phyloP scores from a whole-genome alignment of 2,113 vertebrate species.

The Cyanocitta stelleri region DNA sequence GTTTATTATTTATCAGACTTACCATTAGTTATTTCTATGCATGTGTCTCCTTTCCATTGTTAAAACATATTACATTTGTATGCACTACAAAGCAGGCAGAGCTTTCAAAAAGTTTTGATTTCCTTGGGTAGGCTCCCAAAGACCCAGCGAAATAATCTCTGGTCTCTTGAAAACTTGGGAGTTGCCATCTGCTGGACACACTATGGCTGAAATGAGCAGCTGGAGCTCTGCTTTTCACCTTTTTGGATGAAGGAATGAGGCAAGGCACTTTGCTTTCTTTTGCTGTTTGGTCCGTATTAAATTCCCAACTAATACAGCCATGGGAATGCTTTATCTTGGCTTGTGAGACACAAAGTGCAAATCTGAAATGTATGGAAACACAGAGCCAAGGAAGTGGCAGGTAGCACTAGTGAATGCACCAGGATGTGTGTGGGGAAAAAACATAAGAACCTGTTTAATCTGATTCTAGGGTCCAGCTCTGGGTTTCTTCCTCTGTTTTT shows the following conservation, averaged over 20 bases:
- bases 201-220: neutral
- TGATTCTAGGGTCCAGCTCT: neutral
- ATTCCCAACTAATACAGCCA: neutral
- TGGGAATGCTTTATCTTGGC: neutral
- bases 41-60: neutral
- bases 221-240: neutral
- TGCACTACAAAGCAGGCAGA: neutral
- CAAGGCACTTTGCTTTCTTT: neutral
- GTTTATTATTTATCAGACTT: neutral
- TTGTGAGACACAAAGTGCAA: neutral
- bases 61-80: neutral
- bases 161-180: neutral
- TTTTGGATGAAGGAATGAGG: neutral
- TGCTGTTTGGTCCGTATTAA: neutral
- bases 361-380: neutral
- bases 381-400: neutral
- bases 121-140: accelerated
- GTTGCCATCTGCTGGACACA: neutral
- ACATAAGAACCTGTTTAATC: neutral
- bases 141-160: neutral
- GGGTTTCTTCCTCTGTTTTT: neutral
- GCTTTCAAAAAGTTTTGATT: neutral
- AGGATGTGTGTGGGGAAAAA: neutral
- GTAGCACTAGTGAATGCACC: neutral
- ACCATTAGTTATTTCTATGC: neutral